Percentiles rank a stretch among this genome's conserved stretches.
Evolutionary conservation across 1,140 invertebrate genomes (phyloP).

Genomic region (Aphidius ervi): DNA sequence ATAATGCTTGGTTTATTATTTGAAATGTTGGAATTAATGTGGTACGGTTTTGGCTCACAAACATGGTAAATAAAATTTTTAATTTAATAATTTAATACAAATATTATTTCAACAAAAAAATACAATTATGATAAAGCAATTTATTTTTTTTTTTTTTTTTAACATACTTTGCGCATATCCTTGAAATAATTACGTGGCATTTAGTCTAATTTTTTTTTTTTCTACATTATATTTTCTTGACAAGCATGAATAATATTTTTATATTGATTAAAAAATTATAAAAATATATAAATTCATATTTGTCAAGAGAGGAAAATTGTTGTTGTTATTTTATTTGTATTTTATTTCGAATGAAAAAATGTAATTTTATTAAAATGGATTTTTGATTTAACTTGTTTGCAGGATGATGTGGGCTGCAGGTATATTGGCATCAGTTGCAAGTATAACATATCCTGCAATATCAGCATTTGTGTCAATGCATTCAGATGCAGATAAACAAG

Average conservation of each 20-base stretch:
- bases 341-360: neutral
- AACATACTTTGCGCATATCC: conserved; percentile 1
- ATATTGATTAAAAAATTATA: conserved; percentile 6
- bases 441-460: conserved; percentile 98
- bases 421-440: conserved; percentile 88
- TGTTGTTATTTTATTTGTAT: neutral
- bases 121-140: neutral
- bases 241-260: neutral
- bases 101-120: neutral
- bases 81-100: neutral
- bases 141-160: conserved; percentile 21
- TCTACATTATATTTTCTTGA: neutral
- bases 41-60: conserved; percentile 91
- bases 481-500: conserved; percentile 94
- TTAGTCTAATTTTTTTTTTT: neutral
- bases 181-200: conserved; percentile 7
- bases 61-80: conserved; percentile 60
- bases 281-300: too few relatives aligned
- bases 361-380: neutral
- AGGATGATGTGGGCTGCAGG: conserved; percentile 99
- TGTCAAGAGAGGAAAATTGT: neutral
- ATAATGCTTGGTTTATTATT: conserved; percentile 95
- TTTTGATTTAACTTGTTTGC: conserved; percentile 25
- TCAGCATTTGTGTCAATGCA: conserved; percentile 97
- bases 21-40: conserved; percentile 94